These are phyloP conservation scores for Timema podura DNA, from an alignment of 2,888 invertebrate genomes.

Conservation along the genomic window DNA sequence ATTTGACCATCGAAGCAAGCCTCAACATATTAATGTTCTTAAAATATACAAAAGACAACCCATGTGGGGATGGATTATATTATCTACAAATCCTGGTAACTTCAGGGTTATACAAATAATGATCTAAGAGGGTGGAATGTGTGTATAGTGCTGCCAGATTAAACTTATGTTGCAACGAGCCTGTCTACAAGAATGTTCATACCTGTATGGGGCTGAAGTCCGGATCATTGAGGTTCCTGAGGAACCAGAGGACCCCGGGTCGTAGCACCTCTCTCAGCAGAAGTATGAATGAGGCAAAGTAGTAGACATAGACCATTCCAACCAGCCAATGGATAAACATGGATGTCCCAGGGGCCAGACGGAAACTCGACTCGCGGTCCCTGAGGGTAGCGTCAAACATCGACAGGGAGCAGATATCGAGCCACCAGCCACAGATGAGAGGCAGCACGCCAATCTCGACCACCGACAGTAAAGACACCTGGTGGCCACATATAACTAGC, in stretches of 20 bases:
- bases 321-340: slow-evolving; percentile 99
- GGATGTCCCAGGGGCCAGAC: slow-evolving; percentile 89
- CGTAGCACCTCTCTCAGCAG: slow-evolving; percentile 88
- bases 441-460: slow-evolving; percentile 97
- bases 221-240: slow-evolving; percentile 96
- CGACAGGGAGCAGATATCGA: slow-evolving; percentile 93
- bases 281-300: slow-evolving; percentile 95
- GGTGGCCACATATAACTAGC: slow-evolving; percentile 38
- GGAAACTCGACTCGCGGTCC: slow-evolving; percentile 83
- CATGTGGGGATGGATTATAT: too few relatives aligned
- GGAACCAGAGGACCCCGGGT: slow-evolving; percentile 97
- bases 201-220: slow-evolving; percentile 98
- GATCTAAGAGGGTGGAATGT: too few relatives aligned
- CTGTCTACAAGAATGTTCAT: slow-evolving; percentile 29
- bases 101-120: too few relatives aligned
- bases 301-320: slow-evolving; percentile 98
- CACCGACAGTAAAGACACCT: slow-evolving; percentile 90
- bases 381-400: slow-evolving; percentile 86
- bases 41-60: too few relatives aligned
- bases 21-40: too few relatives aligned
- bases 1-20: too few relatives aligned
- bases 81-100: too few relatives aligned
- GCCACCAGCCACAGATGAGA: slow-evolving; percentile 97
- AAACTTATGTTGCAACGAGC: too few relatives aligned
- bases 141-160: too few relatives aligned